Percentiles rank a stretch among this genome's conserved stretches.
Conservation (phyloP, 2,797 vertebrate species). For the Artibeus jamaicensis region DNA sequence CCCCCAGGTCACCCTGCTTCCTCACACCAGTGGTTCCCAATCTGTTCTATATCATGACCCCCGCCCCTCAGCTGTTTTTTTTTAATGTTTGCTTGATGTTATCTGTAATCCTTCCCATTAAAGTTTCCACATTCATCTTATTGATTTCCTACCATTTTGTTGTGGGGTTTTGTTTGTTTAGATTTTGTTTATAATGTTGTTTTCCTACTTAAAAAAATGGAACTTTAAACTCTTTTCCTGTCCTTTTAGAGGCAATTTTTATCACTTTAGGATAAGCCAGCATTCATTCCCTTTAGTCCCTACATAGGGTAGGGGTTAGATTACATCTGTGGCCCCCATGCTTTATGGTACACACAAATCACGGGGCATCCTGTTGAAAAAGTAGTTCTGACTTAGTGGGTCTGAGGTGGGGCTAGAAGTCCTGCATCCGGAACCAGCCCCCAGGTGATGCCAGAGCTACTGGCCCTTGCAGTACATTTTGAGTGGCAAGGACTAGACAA, state of each 20-base stretch:
- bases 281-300: background rate
- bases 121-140: background rate
- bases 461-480: background rate
- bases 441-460: background rate
- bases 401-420: background rate
- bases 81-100: background rate
- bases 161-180: background rate
- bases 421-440: background rate
- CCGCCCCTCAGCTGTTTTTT: background rate
- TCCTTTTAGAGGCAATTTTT: background rate
- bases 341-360: background rate
- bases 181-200: background rate
- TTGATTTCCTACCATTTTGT: background rate
- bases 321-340: background rate
- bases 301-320: background rate
- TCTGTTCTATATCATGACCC: background rate
- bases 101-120: background rate
- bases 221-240: background rate
- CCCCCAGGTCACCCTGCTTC: background rate
- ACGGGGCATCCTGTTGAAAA: background rate
- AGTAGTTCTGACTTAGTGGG: background rate
- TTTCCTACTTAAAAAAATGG: slow-evolving; percentile 38
- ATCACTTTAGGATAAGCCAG: background rate
- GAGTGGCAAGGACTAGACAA: background rate
- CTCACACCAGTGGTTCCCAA: background rate